Conservation (phyloP, 2,113 vertebrate species). For the Hippocampus zosterae region DNA sequence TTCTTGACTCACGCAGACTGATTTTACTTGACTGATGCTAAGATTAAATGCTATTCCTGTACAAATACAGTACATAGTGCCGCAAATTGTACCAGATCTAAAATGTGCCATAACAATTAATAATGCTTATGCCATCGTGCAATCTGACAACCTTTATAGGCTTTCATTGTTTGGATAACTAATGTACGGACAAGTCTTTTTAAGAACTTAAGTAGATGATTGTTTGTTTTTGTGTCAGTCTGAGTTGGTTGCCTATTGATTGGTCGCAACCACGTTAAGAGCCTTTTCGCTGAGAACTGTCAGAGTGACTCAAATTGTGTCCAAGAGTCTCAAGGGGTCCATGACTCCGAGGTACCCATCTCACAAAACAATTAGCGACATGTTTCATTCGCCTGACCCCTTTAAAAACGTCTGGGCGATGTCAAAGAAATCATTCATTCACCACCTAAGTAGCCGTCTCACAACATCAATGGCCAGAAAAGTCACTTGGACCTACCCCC, state of each 20-base stretch:
- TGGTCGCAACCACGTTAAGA: not conserved
- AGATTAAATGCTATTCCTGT: not conserved
- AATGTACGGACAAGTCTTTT: not conserved
- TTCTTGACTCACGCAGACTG: slow-evolving; percentile 19
- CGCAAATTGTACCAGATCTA: not conserved
- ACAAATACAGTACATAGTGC: not conserved
- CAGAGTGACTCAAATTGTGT: not conserved
- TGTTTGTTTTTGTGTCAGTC: not conserved
- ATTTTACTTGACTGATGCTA: slow-evolving; percentile 4
- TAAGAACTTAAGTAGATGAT: not conserved
- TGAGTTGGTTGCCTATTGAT: not conserved
- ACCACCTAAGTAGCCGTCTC: slow-evolving; percentile 18
- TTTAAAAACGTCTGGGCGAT: slow-evolving; percentile 1
- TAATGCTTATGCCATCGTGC: too few species aligned
- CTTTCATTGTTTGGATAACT: not conserved
- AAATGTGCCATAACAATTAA: not conserved
- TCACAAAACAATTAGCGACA: not conserved
- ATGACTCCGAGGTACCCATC: not conserved
- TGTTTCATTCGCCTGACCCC: not conserved
- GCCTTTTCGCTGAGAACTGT: not conserved
- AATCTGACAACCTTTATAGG: not conserved
- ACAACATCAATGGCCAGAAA: slow-evolving; percentile 19
- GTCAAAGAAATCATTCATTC: slow-evolving; percentile 25
- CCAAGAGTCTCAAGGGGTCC: not conserved
- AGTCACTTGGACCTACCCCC: slow-evolving; percentile 27